Evolutionary conservation across 2,797 vertebrate species (phyloP).

Genomic region (Heterohyrax brucei): DNA sequence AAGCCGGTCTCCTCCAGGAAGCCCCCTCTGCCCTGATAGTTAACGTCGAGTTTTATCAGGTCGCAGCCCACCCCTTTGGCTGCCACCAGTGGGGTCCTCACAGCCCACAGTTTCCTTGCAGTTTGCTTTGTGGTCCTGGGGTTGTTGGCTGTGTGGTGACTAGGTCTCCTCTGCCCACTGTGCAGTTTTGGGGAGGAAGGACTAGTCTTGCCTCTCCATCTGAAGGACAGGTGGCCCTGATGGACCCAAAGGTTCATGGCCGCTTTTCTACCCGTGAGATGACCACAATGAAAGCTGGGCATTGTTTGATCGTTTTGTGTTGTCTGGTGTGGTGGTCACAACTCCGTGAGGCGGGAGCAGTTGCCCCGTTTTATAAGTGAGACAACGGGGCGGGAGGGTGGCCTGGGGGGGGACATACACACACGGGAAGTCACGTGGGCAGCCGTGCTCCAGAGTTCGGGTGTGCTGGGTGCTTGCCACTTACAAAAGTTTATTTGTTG

Average conservation of each 20-base stretch:
- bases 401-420: neutral
- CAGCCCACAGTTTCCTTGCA: neutral
- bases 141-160: neutral
- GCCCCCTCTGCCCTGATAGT: neutral
- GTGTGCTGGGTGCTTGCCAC: slow-evolving; percentile 22
- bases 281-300: neutral
- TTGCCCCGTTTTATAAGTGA: slow-evolving; percentile 9
- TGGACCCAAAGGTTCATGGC: slow-evolving; percentile 31
- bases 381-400: neutral
- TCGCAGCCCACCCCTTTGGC: neutral
- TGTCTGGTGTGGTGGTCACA: slow-evolving; percentile 39
- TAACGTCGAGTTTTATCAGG: neutral
- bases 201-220: neutral
- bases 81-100: neutral
- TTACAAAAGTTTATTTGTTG: too few relatives aligned
- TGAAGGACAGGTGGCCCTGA: neutral
- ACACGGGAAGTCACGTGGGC: neutral
- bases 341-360: neutral
- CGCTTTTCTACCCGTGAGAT: slow-evolving; percentile 22
- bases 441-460: neutral
- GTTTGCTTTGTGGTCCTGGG: neutral
- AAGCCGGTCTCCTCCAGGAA: neutral
- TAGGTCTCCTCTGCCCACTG: neutral
- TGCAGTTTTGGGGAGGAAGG: neutral
- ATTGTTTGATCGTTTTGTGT: neutral